Evolutionary conservation across 2,113 vertebrate species (phyloP), one percentile per base, ranked within the genome.

Genomic region (Pungitius pungitius): DNA sequence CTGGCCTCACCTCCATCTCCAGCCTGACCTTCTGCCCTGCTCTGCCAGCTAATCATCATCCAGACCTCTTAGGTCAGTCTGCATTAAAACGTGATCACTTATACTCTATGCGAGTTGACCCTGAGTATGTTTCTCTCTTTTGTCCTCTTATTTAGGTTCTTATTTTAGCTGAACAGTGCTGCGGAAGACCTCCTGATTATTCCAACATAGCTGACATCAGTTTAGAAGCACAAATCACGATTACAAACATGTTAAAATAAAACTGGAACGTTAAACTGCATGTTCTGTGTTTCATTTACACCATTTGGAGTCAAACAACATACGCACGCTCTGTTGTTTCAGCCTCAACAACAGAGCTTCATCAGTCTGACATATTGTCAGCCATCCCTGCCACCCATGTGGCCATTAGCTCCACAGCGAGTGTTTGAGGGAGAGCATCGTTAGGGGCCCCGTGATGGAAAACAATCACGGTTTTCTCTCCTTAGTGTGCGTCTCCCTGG

Each of bases 361-460:
- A 82, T 87, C 71, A 69, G 62, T 70, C 43, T 63, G 56, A 52
- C 69, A 61, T 55, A 73, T 82, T 61, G 69, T 54, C 40, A 12
- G 30, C 54, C 17, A 15, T 71, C 69, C 56, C 22, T 30, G 20
- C 58, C 40, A 47, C 76, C 67, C 70, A 65, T 65, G 66, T 47
- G 85, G 84, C 69, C 69, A 67, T 80, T 77, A 72, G 63, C 76
- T 78, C 47, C 80, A 65, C 75, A 76, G 85, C 51, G 70, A 81
- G 85, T 65, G 70, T 77, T 22, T 64, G 70, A 79, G 63, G 49
- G 26, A 26, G 33, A 40, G 76, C 76, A 82, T 87, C 89, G 84
- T 88, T 90, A 90, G 65, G 57, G 72, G 56, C 85, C 69, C 37
- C 8, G 1, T 84, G 83, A 86, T 89, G 75, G 70, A 89, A 59